Evolutionary conservation across 2,888 invertebrate genomes (phyloP).

Genomic region (Cynaeus angustus): DNA sequence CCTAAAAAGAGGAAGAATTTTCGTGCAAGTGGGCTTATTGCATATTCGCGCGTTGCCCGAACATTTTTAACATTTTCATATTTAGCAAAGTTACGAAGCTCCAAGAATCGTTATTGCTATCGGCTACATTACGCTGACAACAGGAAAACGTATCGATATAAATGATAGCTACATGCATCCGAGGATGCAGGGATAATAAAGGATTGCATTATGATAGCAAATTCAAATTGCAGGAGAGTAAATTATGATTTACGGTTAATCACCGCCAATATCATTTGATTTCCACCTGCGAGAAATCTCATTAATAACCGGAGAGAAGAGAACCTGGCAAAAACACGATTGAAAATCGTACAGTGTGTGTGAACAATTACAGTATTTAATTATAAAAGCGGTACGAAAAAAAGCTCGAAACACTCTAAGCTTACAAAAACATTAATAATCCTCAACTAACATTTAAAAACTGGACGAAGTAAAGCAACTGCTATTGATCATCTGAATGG

Average conservation of each 20-base stretch:
- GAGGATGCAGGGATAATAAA: conserved; percentile 2
- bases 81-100: not conserved
- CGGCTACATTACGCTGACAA: conserved; percentile 15
- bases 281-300: conserved; percentile 36
- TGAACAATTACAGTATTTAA: conserved; percentile 17
- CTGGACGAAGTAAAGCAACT: too few relatives aligned
- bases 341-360: conserved; percentile 15
- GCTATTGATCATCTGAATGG: too few relatives aligned
- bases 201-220: not conserved
- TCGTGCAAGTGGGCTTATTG: conserved; percentile 19
- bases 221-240: conserved; percentile 13
- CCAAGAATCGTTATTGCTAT: conserved; percentile 3
- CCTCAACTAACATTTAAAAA: too few relatives aligned
- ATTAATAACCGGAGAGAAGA: conserved; percentile 21
- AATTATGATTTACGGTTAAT: conserved; percentile 34
- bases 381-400: not conserved
- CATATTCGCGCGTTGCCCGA: conserved; percentile 6
- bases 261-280: conserved; percentile 17
- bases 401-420: not conserved
- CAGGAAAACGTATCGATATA: conserved; percentile 3
- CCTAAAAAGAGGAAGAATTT: conserved; percentile 7
- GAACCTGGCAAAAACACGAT: conserved; percentile 13
- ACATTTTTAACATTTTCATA: conserved; percentile 4
- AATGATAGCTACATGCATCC: not conserved
- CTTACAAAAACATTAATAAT: conserved; percentile 1